These are phyloP conservation scores for Columbina picui DNA, from an alignment of 2,113 vertebrate genomes.

Conservation along the genomic window DNA sequence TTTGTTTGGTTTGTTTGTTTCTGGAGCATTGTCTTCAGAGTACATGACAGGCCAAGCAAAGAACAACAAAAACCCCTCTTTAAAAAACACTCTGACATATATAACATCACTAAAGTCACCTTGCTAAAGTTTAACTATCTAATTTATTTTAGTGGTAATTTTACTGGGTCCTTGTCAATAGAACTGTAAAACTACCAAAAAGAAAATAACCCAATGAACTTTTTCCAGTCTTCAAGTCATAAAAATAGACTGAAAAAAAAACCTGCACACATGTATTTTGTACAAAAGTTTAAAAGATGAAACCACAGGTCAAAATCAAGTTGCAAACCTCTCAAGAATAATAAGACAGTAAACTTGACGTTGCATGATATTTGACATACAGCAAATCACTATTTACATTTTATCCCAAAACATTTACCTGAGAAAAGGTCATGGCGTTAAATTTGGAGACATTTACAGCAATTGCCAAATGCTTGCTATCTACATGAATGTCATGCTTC, in stretches of 20 bases:
- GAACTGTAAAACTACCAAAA: not conserved
- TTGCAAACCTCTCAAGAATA: conserved; percentile 76
- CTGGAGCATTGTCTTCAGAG: not conserved
- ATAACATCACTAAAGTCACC: not conserved
- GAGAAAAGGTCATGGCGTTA: conserved; percentile 83
- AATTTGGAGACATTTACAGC: conserved; percentile 85
- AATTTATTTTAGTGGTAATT: not conserved
- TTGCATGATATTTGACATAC: conserved; percentile 80
- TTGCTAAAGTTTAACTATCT: not conserved
- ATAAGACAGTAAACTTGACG: conserved; percentile 74
- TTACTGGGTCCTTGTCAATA: not conserved
- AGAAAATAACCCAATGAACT: not conserved
- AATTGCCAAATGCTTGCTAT: conserved; percentile 84
- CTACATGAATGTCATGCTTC: conserved; percentile 83
- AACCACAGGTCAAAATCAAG: conserved; percentile 70
- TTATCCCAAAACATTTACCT: conserved; percentile 87
- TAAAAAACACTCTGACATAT: not conserved
- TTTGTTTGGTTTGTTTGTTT: not conserved
- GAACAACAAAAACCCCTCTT: not conserved
- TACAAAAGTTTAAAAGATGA: conserved; percentile 54
- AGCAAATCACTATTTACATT: conserved; percentile 86
- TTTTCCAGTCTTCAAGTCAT: not conserved
- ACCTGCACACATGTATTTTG: not conserved
- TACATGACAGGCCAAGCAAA: not conserved
- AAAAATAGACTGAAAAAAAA: not conserved